Percentiles rank a stretch among this genome's conserved stretches.
phyloP scores from a whole-genome alignment of 1,140 invertebrate species.

The Sarcophaga bullata region DNA sequence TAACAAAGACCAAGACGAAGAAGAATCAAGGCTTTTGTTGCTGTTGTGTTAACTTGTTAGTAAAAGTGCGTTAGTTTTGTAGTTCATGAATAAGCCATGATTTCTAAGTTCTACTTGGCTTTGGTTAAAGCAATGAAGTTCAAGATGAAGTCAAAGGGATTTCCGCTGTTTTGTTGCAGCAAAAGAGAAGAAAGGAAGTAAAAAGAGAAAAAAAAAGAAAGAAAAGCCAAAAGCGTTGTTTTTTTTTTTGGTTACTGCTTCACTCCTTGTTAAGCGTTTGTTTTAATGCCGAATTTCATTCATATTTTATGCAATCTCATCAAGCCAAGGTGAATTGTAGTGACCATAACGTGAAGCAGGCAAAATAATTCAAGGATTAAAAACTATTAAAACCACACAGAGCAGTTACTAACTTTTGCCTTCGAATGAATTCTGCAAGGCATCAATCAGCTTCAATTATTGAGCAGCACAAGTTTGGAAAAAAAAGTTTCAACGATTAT shows the following conservation, averaged over 20 bases:
- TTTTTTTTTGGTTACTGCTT: not conserved
- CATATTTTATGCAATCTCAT: not conserved
- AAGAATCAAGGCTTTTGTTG: not conserved
- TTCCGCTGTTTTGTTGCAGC: not conserved
- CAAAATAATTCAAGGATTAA: conserved; percentile 7
- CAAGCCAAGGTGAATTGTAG: conserved; percentile 5
- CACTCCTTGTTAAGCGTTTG: not conserved
- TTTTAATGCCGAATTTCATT: not conserved
- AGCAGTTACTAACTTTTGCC: not conserved
- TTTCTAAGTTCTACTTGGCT: not conserved
- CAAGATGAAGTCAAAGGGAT: conserved; percentile 12
- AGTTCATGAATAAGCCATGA: conserved; percentile 24
- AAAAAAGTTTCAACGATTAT: not conserved
- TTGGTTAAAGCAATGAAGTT: not conserved
- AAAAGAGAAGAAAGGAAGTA: not conserved
- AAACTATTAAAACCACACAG: not conserved
- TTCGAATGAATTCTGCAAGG: not conserved
- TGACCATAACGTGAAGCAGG: not conserved
- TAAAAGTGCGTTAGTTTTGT: conserved; percentile 23
- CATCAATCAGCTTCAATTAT: conserved; percentile 8
- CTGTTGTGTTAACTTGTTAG: conserved; percentile 19
- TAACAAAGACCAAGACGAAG: not conserved
- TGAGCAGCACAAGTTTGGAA: not conserved
- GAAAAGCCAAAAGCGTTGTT: not conserved
- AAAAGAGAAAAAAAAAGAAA: too few species aligned